Evolutionary conservation across 2,888 invertebrate genomes (phyloP).

Genomic region (Busseola fusca): DNA sequence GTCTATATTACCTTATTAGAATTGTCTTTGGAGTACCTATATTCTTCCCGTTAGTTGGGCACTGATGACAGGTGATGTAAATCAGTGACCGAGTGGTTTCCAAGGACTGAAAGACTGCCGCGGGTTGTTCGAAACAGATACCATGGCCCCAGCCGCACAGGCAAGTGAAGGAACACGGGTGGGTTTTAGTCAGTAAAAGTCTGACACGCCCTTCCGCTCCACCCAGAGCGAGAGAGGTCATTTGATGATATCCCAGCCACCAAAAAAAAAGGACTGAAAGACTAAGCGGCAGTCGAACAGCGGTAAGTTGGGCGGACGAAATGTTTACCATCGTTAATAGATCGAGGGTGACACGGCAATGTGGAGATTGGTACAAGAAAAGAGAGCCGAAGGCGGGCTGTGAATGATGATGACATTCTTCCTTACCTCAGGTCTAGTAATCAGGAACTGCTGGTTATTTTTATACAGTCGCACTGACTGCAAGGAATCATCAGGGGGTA

Average conservation of each 20-base stretch:
- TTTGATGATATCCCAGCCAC: no score
- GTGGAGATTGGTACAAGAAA: neutral
- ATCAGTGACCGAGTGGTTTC: neutral
- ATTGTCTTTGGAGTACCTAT: neutral
- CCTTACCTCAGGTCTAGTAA: constrained; percentile 80
- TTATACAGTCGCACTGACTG: constrained; percentile 78
- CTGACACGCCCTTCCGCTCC: no score
- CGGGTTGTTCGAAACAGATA: no score
- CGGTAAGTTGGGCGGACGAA: neutral
- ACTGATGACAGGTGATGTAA: no score
- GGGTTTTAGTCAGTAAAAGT: no score
- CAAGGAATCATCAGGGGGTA: constrained; percentile 72
- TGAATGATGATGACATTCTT: neutral
- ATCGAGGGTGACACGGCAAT: neutral
- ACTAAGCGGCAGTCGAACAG: neutral
- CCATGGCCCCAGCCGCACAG: no score
- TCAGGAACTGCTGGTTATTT: constrained; percentile 76
- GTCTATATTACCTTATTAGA: neutral
- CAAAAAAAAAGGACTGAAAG: neutral
- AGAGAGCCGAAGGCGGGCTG: neutral
- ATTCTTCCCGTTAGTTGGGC: neutral
- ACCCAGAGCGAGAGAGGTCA: no score
- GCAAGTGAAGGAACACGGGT: no score
- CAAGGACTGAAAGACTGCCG: neutral
- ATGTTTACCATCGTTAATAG: neutral